Base-by-base conservation (phyloP, 2,888 invertebrate genomes). In the Nomada fabriciana region DNA sequence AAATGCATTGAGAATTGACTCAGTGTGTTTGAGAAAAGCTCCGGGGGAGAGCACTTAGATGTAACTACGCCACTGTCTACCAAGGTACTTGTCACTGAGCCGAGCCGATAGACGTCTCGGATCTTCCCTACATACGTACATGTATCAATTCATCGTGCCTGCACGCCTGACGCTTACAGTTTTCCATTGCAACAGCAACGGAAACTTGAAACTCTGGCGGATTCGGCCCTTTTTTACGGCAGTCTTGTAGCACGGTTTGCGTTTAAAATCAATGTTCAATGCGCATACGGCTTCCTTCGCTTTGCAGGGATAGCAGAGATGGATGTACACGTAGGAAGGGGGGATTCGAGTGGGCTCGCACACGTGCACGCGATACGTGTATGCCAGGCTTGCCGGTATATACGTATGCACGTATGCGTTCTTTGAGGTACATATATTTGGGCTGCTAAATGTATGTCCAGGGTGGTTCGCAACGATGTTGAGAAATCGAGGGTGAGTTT, bases 241-340 rank as follows among this genome's bases (percentile, higher is more conserved):
- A 50, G 75, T 77, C 82, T 82, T 74, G 75, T 74, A 82, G 80
- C 71, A 23, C 71, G 80, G 87, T 80, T 70, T 80, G 84, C 86
- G 88, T 87, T 92, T 90, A 91, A 92, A 92, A 92, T 92, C 92
- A 91, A 92, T 92, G 92, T 89, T 88, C 85, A 87, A 88, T 90
- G 84, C 87, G 83, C 84, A 88, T 92, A 91, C 85, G 92, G 92
- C 91, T 92, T 92, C 92, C 82, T 84, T 76, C 82, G 88, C 82
- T 84, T 83, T 82, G 82, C 80, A 71, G 77, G 80, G 82, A 69
- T 69, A 74, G 69, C 77, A 57, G 78, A 73, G 84, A 82, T 81
- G 75, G 80, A 80, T 87, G 87, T 79, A 68, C 75, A 50, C 64
- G 69, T 76, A 68, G 80, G 60, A 61, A 36, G 29, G 65, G 79